Evolutionary conservation across 2,113 vertebrate species (phyloP).

Genomic region (Misgurnus anguillicaudatus): DNA sequence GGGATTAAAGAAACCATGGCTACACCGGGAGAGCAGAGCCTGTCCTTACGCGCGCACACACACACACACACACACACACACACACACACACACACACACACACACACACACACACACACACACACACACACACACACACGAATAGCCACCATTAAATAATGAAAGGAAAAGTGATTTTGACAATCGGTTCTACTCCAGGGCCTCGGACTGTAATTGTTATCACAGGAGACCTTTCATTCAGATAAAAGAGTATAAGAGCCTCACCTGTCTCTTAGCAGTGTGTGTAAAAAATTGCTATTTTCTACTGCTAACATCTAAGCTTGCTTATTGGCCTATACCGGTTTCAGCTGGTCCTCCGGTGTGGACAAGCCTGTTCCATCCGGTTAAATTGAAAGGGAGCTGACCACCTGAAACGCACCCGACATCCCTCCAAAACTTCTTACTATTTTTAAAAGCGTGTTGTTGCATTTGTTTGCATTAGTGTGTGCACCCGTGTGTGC

Average conservation of each 20-base stretch:
- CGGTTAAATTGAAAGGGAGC: too few species aligned
- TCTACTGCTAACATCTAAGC: too few species aligned
- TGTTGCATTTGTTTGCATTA: conserved; percentile 3
- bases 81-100: not conserved
- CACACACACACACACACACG: not conserved
- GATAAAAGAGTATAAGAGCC: conserved; percentile 6
- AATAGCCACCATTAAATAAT: not conserved
- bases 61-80: not conserved
- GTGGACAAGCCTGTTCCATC: too few species aligned
- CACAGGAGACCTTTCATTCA: conserved; percentile 16
- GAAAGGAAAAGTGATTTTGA: conserved; percentile 12
- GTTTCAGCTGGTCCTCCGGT: too few species aligned
- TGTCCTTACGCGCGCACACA: not conserved
- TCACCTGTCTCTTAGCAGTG: not conserved
- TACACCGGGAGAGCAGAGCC: not conserved
- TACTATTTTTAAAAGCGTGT: conserved; percentile 21
- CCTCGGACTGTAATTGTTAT: conserved; percentile 21
- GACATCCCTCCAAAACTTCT: conserved; percentile 29
- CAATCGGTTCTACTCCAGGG: not conserved
- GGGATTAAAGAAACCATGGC: not conserved
- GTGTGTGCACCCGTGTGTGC: not conserved
- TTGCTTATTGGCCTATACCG: too few species aligned
- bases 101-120: too few species aligned
- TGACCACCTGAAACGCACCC: not conserved
- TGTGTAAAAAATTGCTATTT: too few species aligned